phyloP scores from a whole-genome alignment of 2,113 vertebrate species.

The Nycticebus coucang region DNA sequence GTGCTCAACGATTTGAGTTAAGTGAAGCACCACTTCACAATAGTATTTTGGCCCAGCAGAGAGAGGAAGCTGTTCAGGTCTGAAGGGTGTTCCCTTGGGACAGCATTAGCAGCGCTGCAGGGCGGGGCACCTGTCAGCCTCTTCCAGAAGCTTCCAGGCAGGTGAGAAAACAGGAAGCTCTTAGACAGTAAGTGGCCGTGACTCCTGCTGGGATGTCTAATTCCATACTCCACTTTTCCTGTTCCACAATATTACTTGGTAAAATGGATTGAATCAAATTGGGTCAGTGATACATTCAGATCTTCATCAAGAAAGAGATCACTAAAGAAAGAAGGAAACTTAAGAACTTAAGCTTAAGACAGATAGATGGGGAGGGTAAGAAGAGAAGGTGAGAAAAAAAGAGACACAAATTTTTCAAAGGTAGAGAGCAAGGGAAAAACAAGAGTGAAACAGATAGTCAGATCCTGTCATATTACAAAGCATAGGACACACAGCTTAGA shows the following conservation, averaged over 20 bases:
- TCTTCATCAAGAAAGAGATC: slow-evolving; percentile 27
- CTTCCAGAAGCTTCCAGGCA: slow-evolving; percentile 62
- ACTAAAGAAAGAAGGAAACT: slow-evolving; percentile 27
- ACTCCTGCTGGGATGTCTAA: slow-evolving; percentile 58
- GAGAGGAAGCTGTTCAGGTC: slow-evolving; percentile 48
- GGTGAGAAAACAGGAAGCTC: slow-evolving; percentile 65
- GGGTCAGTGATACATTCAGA: slow-evolving; percentile 28
- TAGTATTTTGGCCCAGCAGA: slow-evolving; percentile 70
- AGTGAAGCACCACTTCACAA: slow-evolving; percentile 80
- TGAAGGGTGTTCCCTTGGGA: slow-evolving; percentile 67
- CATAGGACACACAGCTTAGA: not conserved
- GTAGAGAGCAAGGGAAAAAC: not conserved
- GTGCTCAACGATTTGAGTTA: slow-evolving; percentile 83
- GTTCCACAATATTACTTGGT: slow-evolving; percentile 38
- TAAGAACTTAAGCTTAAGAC: slow-evolving; percentile 37
- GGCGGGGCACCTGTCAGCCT: slow-evolving; percentile 32
- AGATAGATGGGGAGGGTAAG: not conserved
- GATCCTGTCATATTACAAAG: not conserved
- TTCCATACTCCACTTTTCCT: slow-evolving; percentile 37
- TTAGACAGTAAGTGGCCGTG: slow-evolving; percentile 52
- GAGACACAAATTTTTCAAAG: not conserved
- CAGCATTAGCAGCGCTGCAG: slow-evolving; percentile 44
- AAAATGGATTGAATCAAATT: slow-evolving; percentile 41
- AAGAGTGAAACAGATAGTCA: not conserved
- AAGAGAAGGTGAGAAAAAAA: not conserved